Percentiles rank a stretch among this genome's conserved stretches.
phyloP scores from a whole-genome alignment of 2,797 vertebrate species.

The Remorina albescens region DNA sequence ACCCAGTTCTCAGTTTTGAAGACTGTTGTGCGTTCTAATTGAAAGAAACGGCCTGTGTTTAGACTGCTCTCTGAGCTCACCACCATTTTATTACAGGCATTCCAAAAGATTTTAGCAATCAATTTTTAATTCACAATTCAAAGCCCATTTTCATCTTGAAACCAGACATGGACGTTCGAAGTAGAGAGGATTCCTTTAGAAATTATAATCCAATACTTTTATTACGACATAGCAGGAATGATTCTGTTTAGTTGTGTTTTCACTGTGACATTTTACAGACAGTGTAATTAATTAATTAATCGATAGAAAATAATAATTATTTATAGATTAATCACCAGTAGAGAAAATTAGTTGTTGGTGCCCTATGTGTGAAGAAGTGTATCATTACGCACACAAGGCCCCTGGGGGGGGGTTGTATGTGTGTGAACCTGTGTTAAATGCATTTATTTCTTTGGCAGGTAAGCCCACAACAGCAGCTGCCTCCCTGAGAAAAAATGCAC shows the following conservation, averaged over 20 bases:
- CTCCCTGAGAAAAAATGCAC: slow-evolving; percentile 58
- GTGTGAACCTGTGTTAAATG: slow-evolving; percentile 37
- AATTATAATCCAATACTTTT: neutral
- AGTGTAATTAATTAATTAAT: slow-evolving; percentile 32
- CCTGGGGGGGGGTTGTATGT: slow-evolving; percentile 32
- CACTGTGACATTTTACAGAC: slow-evolving; percentile 4
- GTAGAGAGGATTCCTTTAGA: slow-evolving; percentile 1
- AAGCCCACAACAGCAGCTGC: slow-evolving; percentile 62
- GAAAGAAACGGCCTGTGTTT: slow-evolving; percentile 50
- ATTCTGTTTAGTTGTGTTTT: slow-evolving; percentile 2
- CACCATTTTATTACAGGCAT: slow-evolving; percentile 17
- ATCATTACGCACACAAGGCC: slow-evolving; percentile 34
- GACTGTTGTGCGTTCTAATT: slow-evolving; percentile 49
- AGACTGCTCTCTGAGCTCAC: slow-evolving; percentile 26
- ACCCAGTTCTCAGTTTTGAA: slow-evolving; percentile 67
- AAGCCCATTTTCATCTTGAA: slow-evolving; percentile 23
- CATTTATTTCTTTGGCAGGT: slow-evolving; percentile 67
- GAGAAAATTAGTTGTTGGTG: slow-evolving; percentile 36
- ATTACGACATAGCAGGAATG: neutral
- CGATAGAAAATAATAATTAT: neutral
- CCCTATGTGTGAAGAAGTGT: slow-evolving; percentile 28
- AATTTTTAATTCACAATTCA: slow-evolving; percentile 5
- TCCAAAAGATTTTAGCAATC: slow-evolving; percentile 23
- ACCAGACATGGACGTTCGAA: neutral
- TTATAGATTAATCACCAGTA: slow-evolving; percentile 28